Conservation (phyloP, 2,888 invertebrate genomes). For the Pseudeuparius sepicola region DNA sequence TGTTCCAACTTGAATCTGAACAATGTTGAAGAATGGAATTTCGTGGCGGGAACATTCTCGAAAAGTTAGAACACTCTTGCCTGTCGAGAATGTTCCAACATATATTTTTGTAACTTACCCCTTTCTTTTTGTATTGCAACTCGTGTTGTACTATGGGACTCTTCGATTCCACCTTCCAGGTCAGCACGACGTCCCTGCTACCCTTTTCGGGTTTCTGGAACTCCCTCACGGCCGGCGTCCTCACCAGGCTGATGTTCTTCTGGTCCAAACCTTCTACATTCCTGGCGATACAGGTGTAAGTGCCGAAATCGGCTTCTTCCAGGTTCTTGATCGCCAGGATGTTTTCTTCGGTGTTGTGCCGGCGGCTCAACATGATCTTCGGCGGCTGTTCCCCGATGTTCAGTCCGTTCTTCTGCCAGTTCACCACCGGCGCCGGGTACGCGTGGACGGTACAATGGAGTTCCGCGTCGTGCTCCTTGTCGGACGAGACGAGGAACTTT, state of each 20-base stretch:
- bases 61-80: too few relatives aligned
- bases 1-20: too few relatives aligned
- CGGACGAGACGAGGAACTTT: slow-evolving; percentile 37
- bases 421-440: slow-evolving; percentile 35
- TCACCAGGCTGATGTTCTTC: slow-evolving; percentile 32
- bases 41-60: too few relatives aligned
- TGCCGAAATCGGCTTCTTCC: slow-evolving; percentile 36
- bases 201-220: slow-evolving; percentile 25
- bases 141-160: slow-evolving; percentile 39
- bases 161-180: slow-evolving; percentile 42
- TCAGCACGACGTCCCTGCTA: slow-evolving; percentile 34
- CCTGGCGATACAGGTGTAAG: slow-evolving; percentile 39
- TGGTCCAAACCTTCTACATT: slow-evolving; percentile 34
- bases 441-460: slow-evolving; percentile 39
- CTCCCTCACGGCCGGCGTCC: slow-evolving; percentile 27
- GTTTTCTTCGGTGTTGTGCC: slow-evolving; percentile 26
- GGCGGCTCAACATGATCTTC: slow-evolving; percentile 23
- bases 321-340: slow-evolving; percentile 33
- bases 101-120: too few relatives aligned
- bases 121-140: slow-evolving; percentile 40
- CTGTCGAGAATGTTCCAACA: too few relatives aligned
- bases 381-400: slow-evolving; percentile 23
- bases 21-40: too few relatives aligned
- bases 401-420: slow-evolving; percentile 34
- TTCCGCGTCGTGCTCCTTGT: slow-evolving; percentile 36